These are phyloP conservation scores for Macrobrachium nipponense DNA, from an alignment of 1,140 invertebrate species.

Conservation along the genomic window DNA sequence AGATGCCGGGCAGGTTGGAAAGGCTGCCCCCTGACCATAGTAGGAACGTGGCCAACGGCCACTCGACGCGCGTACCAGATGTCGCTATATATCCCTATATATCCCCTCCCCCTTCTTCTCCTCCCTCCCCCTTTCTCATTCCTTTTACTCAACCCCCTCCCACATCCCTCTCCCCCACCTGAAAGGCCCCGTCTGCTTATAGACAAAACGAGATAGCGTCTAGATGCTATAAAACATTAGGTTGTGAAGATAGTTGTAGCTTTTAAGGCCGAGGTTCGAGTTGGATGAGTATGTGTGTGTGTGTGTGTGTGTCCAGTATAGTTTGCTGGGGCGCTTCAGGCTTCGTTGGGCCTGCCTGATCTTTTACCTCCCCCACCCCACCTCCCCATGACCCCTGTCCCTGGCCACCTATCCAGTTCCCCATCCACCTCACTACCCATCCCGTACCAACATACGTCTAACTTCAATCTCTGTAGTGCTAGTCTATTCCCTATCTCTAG, in stretches of 20 bases:
- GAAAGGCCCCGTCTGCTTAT: not conserved
- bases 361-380: not conserved
- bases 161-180: not conserved
- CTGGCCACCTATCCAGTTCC: not conserved
- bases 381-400: too few species aligned
- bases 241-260: conserved; percentile 4
- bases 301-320: conserved; percentile 12
- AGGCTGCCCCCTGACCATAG: conserved; percentile 36
- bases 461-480: too few species aligned
- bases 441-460: too few species aligned
- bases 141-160: not conserved
- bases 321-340: conserved; percentile 4
- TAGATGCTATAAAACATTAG: conserved; percentile 26
- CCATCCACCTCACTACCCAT: too few species aligned
- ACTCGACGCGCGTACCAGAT: conserved; percentile 50
- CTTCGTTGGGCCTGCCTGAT: conserved; percentile 2
- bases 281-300: conserved; percentile 28
- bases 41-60: conserved; percentile 40
- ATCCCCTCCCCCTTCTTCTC: conserved; percentile 22
- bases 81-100: conserved; percentile 51
- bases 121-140: not conserved
- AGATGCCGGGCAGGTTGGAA: conserved; percentile 28
- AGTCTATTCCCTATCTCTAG: too few species aligned
- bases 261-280: not conserved
- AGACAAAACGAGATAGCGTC: conserved; percentile 4